Evolutionary conservation across 1,140 invertebrate genomes (phyloP), one percentile per base, ranked within the genome.

Genomic region (Danaus plexippus): DNA sequence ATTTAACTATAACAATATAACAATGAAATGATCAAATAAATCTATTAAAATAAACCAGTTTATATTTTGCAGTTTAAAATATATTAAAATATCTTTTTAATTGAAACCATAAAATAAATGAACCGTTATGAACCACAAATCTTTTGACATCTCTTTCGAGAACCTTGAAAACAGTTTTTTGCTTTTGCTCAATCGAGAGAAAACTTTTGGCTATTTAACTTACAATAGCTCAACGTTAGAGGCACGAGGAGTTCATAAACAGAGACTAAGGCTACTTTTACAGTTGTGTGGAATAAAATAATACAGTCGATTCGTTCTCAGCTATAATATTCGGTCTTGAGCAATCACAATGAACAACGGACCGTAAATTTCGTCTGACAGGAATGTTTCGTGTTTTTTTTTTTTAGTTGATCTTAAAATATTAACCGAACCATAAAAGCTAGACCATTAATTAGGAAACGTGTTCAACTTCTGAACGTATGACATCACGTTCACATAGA

Each of bases 351-450:
- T 78, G 80, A 75, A 80, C 71, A 80, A 76, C 74, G 70, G 61
- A 44, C 66, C 72, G 80, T 84, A 81, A 84, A 81, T 67, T 68
- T 67, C 58, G 64, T 63, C 67, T 74, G 77, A 77, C 76, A 73
- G 65, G 69, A 71, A 75, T 83, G 78, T 77, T 76, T 79, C 71
- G 78, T 81, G 71, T 80, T 80, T 76, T 32, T 86, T 82, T 76
- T 80, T 75, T 75, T 77, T 78, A 84, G 74, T 67, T 54, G 69
- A 69, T 72, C 66, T 66, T 64, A 69, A 70, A 75, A 73, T 73
- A 75, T 79, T 77, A 71, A 65, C 58, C 66, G 51, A 56, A 59
- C 66, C 75, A 67, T 84, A 80, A 80, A 80, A 71, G 69, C 67
- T 71, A 58, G 57, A 76, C 77, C 85, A 86, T 75, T 85, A 85